These are phyloP conservation scores for Selene dorsalis DNA, from an alignment of 2,797 vertebrate genomes.

Conservation along the genomic window DNA sequence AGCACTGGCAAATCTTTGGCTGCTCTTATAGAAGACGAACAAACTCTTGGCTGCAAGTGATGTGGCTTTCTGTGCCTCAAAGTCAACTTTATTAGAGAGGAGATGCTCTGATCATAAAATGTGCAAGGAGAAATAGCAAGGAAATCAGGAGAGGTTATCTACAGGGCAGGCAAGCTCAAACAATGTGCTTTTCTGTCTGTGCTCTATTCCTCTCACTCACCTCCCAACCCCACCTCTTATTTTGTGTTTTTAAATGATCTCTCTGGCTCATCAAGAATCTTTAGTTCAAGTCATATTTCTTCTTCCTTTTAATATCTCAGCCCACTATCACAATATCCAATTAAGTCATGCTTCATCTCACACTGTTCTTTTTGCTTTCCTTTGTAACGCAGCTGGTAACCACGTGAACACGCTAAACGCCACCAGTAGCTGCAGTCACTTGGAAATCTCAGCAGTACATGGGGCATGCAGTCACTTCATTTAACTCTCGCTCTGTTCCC, in stretches of 20 bases:
- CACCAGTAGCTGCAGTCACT: conserved; percentile 44
- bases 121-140: conserved; percentile 47
- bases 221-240: conserved; percentile 21
- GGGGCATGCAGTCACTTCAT: conserved; percentile 28
- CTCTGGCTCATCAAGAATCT: conserved; percentile 28
- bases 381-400: conserved; percentile 52
- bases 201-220: conserved; percentile 32
- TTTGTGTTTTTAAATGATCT: conserved; percentile 48
- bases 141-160: conserved; percentile 62
- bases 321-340: conserved; percentile 12
- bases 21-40: conserved; percentile 21
- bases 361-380: conserved; percentile 31
- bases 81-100: conserved; percentile 53
- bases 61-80: conserved; percentile 50
- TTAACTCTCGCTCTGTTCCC: conserved; percentile 11
- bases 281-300: conserved; percentile 26
- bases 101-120: conserved; percentile 60
- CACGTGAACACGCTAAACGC: conserved; percentile 32
- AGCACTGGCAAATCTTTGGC: conserved; percentile 14
- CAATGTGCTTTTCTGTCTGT: conserved; percentile 45
- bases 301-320: conserved; percentile 27
- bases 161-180: conserved; percentile 66
- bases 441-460: conserved; percentile 41
- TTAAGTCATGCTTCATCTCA: conserved; percentile 9
- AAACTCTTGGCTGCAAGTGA: conserved; percentile 21